Evolutionary conservation across 2,113 vertebrate species (phyloP).

Genomic region (Pampusana beccarii): DNA sequence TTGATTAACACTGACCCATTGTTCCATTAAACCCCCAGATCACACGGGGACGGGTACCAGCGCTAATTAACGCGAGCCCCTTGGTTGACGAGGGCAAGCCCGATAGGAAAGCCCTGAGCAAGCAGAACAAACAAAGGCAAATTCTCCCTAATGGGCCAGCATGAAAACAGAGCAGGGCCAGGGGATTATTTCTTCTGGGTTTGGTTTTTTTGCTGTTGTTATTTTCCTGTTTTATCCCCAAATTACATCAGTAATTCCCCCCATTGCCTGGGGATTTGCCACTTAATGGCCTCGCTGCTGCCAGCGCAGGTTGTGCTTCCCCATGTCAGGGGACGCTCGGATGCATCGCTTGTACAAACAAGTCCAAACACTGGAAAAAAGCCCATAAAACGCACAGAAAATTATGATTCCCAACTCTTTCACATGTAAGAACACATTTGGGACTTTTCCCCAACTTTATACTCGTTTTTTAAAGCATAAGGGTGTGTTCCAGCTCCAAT

Average conservation of each 20-base stretch:
- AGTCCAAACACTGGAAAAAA: neutral
- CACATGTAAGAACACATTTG: fast-evolving
- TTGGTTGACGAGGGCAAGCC: neutral
- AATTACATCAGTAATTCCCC: slow-evolving; percentile 17
- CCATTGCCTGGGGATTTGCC: neutral
- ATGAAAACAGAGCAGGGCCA: neutral
- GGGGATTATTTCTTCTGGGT: slow-evolving; percentile 12
- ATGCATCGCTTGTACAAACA: neutral
- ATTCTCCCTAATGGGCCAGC: neutral
- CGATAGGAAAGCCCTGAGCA: slow-evolving; percentile 38
- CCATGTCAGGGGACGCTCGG: neutral
- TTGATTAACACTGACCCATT: slow-evolving; percentile 1
- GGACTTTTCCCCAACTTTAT: neutral
- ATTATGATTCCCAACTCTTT: neutral
- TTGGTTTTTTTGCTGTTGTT: neutral
- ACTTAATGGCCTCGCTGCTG: neutral
- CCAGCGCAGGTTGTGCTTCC: fast-evolving
- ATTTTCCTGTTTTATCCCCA: slow-evolving; percentile 20
- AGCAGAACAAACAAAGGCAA: slow-evolving; percentile 54
- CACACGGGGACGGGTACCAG: neutral
- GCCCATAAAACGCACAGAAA: neutral
- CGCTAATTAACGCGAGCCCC: slow-evolving; percentile 29
- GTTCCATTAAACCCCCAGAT: slow-evolving; percentile 19
- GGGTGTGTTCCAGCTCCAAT: neutral
- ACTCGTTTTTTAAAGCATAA: neutral